Evolutionary conservation across 2,113 vertebrate species (phyloP).

Genomic region (Charadrius vociferus): DNA sequence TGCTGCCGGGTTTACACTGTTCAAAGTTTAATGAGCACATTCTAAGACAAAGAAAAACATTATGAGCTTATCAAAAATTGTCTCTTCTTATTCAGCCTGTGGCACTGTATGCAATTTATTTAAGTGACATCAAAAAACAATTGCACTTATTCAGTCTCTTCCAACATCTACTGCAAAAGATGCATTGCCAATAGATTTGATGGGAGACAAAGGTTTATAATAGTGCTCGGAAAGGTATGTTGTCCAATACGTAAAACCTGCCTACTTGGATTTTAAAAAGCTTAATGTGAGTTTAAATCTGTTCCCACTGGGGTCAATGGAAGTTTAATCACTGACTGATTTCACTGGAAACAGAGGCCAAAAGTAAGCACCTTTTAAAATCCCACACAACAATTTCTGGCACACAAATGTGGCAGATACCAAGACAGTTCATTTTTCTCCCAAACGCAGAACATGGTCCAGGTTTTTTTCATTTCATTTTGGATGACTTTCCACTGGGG

Average conservation of each 20-base stretch:
- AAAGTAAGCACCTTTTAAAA: slow-evolving; percentile 53
- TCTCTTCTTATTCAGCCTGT: neutral
- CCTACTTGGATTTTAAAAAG: slow-evolving; percentile 12
- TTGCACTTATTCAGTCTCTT: neutral
- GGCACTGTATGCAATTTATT: neutral
- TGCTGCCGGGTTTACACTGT: neutral
- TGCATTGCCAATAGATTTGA: neutral
- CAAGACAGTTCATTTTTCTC: slow-evolving; percentile 44
- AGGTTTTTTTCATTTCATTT: neutral
- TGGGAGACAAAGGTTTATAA: neutral
- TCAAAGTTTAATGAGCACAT: slow-evolving; percentile 70
- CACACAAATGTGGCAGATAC: slow-evolving; percentile 20
- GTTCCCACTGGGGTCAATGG: slow-evolving; percentile 22
- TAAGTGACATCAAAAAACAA: neutral
- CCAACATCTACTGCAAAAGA: neutral
- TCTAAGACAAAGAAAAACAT: slow-evolving; percentile 34
- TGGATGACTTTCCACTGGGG: neutral
- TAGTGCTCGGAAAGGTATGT: neutral
- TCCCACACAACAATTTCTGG: slow-evolving; percentile 26
- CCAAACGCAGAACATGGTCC: neutral
- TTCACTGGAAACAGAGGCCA: slow-evolving; percentile 33
- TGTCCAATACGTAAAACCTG: neutral
- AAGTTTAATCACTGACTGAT: slow-evolving; percentile 48
- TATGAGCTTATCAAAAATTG: slow-evolving; percentile 4
- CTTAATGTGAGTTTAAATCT: slow-evolving; percentile 18